These are phyloP conservation scores for Cydia fagiglandana DNA, from an alignment of 1,140 invertebrate species.

Conservation along the genomic window DNA sequence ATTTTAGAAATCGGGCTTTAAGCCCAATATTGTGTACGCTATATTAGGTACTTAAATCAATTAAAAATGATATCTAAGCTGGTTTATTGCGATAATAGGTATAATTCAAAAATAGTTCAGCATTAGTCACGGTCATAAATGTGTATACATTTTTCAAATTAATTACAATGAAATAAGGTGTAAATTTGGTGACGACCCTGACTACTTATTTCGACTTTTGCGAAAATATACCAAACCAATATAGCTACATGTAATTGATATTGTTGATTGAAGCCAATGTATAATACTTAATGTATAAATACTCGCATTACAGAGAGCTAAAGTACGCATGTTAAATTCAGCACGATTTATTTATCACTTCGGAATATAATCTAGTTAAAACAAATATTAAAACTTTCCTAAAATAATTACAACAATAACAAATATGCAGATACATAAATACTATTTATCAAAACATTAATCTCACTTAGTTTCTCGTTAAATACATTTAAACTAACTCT, in stretches of 20 bases:
- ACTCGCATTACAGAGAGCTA: constrained; percentile 57
- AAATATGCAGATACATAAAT: constrained; percentile 65
- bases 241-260: constrained; percentile 47
- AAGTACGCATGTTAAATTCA: constrained; percentile 57
- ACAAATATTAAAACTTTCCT: constrained; percentile 77
- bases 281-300: constrained; percentile 39
- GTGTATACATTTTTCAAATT: background rate
- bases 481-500: constrained; percentile 63
- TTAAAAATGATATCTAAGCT: background rate
- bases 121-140: too few relatives aligned
- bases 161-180: background rate
- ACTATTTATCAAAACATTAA: constrained; percentile 70
- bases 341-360: constrained; percentile 61
- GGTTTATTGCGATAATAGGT: too few relatives aligned
- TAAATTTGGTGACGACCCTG: background rate
- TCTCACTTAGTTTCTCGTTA: constrained; percentile 74
- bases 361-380: constrained; percentile 63
- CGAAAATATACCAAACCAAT: constrained; percentile 39
- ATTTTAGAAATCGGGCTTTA: constrained; percentile 43
- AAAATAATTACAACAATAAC: constrained; percentile 76
- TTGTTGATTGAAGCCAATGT: constrained; percentile 59
- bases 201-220: background rate
- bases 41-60: background rate
- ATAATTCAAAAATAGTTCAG: too few relatives aligned
- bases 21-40: constrained; percentile 31